Conservation (phyloP, 2,113 vertebrate genomes). For the Cepphus grylle region DNA sequence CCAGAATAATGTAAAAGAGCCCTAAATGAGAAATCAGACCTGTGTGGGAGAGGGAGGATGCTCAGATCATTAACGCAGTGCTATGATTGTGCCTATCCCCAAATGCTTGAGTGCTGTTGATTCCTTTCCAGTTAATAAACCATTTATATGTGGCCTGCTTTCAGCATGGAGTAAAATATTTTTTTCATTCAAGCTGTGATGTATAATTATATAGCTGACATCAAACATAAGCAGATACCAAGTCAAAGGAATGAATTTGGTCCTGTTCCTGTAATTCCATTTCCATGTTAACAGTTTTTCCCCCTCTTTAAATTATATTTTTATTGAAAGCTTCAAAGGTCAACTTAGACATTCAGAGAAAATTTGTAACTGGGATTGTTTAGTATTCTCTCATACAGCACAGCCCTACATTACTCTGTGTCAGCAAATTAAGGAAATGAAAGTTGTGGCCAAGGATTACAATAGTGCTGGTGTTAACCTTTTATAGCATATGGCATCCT, state of each 20-base stretch:
- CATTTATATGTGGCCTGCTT: background rate
- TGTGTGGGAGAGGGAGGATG: background rate
- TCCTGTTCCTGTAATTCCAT: constrained; percentile 22
- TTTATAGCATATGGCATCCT: constrained; percentile 52
- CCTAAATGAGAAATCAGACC: background rate
- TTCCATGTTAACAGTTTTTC: constrained; percentile 22
- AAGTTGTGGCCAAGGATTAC: constrained; percentile 58
- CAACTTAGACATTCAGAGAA: background rate
- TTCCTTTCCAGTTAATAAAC: background rate
- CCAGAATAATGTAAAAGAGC: background rate
- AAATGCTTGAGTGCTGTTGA: background rate
- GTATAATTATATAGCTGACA: constrained; percentile 12
- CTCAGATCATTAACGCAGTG: background rate
- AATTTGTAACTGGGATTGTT: background rate
- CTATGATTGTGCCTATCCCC: background rate
- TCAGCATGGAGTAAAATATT: background rate
- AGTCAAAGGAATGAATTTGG: constrained; percentile 12
- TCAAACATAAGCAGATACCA: constrained; percentile 10
- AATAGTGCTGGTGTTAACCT: constrained; percentile 59
- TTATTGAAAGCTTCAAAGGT: constrained; percentile 33
- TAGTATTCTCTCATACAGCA: background rate
- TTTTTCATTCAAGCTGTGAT: constrained; percentile 11
- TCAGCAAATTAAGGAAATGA: constrained; percentile 44
- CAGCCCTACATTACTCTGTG: background rate
- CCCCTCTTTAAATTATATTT: constrained; percentile 31